Evolutionary conservation across 2,113 vertebrate species (phyloP).

Genomic region (Gnathonemus longibarbis): DNA sequence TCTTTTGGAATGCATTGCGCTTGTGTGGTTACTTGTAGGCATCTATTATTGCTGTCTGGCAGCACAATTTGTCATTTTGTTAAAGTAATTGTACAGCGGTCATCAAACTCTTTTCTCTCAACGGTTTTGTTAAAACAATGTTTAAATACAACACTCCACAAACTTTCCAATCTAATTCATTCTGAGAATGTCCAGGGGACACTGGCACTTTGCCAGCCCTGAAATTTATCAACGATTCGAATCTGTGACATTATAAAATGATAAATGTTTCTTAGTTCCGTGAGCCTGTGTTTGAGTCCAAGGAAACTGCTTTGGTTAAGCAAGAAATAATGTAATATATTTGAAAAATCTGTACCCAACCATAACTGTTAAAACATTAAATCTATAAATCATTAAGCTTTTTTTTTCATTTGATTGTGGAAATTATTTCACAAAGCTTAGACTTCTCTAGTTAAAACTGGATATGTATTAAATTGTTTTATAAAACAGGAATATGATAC

Average conservation of each 20-base stretch:
- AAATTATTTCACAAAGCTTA: slow-evolving; percentile 12
- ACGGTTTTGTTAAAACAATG: not conserved
- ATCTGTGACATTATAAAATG: slow-evolving; percentile 10
- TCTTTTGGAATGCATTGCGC: not conserved
- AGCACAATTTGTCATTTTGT: slow-evolving; percentile 23
- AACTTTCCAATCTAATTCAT: slow-evolving; percentile 13
- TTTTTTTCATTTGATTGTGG: not conserved
- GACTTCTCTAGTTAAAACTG: not conserved
- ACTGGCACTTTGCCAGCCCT: not conserved
- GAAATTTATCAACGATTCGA: not conserved
- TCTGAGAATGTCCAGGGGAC: not conserved
- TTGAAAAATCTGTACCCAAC: not conserved
- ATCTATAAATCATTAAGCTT: not conserved
- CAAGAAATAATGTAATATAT: slow-evolving; percentile 3
- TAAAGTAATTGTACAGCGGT: slow-evolving; percentile 11
- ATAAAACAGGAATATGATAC: not conserved
- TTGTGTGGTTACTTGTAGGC: not conserved
- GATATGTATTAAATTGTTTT: not conserved
- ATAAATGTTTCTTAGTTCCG: slow-evolving; percentile 12
- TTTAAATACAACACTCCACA: slow-evolving; percentile 15
- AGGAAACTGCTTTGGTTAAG: not conserved
- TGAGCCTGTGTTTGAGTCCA: not conserved
- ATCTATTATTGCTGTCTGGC: slow-evolving; percentile 6
- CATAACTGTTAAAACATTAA: not conserved
- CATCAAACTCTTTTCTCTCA: not conserved